A percentile compares a stretch with the other conserved stretches of the same genome.
These are phyloP conservation scores for Raja brachyura DNA, from an alignment of 2,113 vertebrate species.

Conservation along the genomic window DNA sequence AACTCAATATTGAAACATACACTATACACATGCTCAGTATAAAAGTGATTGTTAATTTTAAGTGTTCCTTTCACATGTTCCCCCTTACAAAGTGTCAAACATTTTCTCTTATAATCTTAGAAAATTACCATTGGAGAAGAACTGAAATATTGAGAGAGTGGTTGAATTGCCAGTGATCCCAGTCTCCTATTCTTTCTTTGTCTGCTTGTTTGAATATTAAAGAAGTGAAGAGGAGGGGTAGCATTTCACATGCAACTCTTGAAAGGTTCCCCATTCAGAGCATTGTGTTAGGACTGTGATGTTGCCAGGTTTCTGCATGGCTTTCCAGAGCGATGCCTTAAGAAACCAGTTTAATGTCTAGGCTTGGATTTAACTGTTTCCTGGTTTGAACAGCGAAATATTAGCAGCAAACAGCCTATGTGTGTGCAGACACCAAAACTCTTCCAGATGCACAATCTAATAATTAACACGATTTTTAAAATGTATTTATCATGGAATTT, in stretches of 20 bases:
- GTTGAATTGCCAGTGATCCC: slow-evolving; percentile 1
- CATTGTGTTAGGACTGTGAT: slow-evolving; percentile 24
- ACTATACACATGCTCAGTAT: neutral
- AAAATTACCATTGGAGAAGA: slow-evolving; percentile 1
- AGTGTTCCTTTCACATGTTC: neutral
- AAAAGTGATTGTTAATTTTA: neutral
- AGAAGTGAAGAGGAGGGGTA: slow-evolving; percentile 33
- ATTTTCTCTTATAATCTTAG: neutral
- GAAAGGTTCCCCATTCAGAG: slow-evolving; percentile 30
- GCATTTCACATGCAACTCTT: slow-evolving; percentile 33
- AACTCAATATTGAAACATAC: neutral
- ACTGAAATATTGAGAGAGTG: slow-evolving; percentile 2
- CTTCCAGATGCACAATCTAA: neutral
- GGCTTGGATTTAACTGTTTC: slow-evolving; percentile 13
- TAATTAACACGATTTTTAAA: neutral
- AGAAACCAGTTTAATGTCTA: neutral
- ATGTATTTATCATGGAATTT: neutral
- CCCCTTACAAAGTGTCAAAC: slow-evolving; percentile 1
- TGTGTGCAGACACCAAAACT: neutral
- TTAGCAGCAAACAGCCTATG: neutral
- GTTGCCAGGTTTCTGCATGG: slow-evolving; percentile 24
- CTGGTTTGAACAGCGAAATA: neutral
- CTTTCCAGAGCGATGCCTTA: slow-evolving; percentile 15
- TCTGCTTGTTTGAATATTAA: slow-evolving; percentile 35
- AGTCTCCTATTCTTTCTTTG: slow-evolving; percentile 14